These are phyloP conservation scores for Volucella zonaria DNA, from an alignment of 2,888 invertebrate species.

Conservation along the genomic window DNA sequence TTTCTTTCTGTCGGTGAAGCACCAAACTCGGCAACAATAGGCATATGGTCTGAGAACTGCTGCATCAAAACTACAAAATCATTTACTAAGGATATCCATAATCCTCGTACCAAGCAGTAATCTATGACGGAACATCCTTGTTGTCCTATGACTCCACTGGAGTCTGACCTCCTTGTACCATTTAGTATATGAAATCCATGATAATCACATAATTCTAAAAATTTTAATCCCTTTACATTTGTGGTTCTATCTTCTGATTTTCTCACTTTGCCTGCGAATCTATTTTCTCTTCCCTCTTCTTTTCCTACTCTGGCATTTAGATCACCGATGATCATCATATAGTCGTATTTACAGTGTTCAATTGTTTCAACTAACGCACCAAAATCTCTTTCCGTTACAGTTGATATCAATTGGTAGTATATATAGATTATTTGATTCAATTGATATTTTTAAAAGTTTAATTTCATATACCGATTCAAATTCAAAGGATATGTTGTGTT, in stretches of 20 bases:
- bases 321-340: slow-evolving; percentile 13
- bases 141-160: no score
- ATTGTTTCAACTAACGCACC: slow-evolving; percentile 1
- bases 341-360: slow-evolving; percentile 8
- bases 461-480: not conserved
- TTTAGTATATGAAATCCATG: no score
- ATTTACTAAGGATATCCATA: slow-evolving; percentile 1
- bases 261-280: no score
- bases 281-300: slow-evolving; percentile 10
- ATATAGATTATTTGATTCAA: not conserved
- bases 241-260: no score
- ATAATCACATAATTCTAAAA: no score
- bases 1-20: not conserved
- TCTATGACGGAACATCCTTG: no score
- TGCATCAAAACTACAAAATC: slow-evolving; percentile 17
- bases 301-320: slow-evolving; percentile 14
- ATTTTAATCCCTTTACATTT: no score
- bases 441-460: slow-evolving; percentile 21
- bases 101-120: no score
- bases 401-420: slow-evolving; percentile 10
- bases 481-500: no score
- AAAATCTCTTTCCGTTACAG: slow-evolving; percentile 23
- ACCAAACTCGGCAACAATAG: no score
- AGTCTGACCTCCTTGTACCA: no score
- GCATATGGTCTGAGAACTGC: no score